Percentiles rank a stretch among this genome's conserved stretches.
These are phyloP conservation scores for Poecile montanus DNA, from an alignment of 2,797 vertebrate genomes.

Conservation along the genomic window DNA sequence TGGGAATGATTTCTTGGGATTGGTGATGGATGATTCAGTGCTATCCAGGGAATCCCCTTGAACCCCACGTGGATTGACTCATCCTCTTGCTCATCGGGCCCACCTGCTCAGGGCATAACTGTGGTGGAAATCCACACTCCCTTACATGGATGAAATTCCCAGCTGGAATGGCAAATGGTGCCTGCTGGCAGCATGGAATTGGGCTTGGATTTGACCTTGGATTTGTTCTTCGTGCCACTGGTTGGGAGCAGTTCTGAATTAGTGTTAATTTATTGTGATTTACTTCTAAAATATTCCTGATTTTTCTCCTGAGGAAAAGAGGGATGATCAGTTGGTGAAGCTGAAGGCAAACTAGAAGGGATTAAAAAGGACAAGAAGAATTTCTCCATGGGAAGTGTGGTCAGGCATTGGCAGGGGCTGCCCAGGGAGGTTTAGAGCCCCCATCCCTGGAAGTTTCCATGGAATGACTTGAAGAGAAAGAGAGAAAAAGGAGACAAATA, in stretches of 20 bases:
- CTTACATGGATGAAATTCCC: not conserved
- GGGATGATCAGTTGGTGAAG: not conserved
- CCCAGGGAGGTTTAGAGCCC: not conserved
- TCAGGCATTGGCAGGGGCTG: not conserved
- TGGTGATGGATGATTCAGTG: constrained; percentile 52
- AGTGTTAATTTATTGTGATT: not conserved
- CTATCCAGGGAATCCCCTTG: constrained; percentile 69
- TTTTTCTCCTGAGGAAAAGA: not conserved
- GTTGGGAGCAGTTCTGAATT: not conserved
- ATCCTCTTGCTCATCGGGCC: not conserved
- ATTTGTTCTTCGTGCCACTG: not conserved
- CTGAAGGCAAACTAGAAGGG: not conserved
- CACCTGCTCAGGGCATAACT: constrained; percentile 70
- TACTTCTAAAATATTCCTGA: not conserved
- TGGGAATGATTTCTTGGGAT: constrained; percentile 20
- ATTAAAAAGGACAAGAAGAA: not conserved
- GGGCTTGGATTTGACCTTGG: not conserved
- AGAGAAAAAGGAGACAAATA: not conserved
- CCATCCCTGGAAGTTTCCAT: not conserved
- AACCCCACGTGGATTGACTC: constrained; percentile 51
- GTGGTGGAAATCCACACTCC: constrained; percentile 5
- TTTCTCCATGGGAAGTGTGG: not conserved
- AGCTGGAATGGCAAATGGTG: constrained; percentile 1
- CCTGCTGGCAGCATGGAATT: not conserved
- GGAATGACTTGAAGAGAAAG: not conserved